phyloP scores from a whole-genome alignment of 2,888 invertebrate genomes.

The Melikaiella ostensackeni region DNA sequence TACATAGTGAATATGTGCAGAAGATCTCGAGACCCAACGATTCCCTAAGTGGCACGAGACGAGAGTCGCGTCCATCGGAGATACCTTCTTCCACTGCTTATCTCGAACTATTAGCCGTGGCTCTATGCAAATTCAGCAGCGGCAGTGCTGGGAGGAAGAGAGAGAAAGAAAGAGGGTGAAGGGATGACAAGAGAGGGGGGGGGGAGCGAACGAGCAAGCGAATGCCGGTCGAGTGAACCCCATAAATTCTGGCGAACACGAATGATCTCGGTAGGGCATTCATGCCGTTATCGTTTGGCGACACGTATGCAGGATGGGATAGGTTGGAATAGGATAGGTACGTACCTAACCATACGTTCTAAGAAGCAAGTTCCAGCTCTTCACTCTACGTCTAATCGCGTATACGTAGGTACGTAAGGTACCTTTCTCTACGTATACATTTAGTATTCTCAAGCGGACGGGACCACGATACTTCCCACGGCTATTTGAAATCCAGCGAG shows the following conservation, averaged over 20 bases:
- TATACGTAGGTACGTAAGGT: conserved; percentile 52
- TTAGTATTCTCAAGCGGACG: conserved; percentile 71
- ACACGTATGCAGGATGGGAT: conserved; percentile 53
- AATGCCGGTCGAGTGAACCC: conserved; percentile 65
- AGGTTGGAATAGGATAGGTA: conserved; percentile 53
- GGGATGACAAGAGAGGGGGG: conserved; percentile 41
- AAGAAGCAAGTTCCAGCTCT: conserved; percentile 57
- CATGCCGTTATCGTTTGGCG: conserved; percentile 62
- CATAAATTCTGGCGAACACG: conserved; percentile 70
- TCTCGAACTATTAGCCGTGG: conserved; percentile 71
- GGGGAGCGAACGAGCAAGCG: conserved; percentile 51
- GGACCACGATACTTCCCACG: conserved; percentile 73
- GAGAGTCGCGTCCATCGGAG: conserved; percentile 47
- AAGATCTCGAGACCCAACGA: conserved; percentile 11
- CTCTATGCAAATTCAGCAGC: conserved; percentile 72
- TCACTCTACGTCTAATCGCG: conserved; percentile 55
- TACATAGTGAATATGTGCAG: conserved; percentile 15
- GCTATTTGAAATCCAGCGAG: conserved; percentile 71
- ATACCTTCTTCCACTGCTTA: conserved; percentile 64
- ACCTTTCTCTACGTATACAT: conserved; percentile 58
- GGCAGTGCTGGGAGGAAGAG: conserved; percentile 55
- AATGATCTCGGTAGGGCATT: conserved; percentile 67
- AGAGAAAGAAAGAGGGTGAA: conserved; percentile 45
- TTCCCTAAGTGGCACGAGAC: conserved; percentile 57
- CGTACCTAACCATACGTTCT: conserved; percentile 60